Conservation (phyloP, 2,113 vertebrate species). For the Chionis minor region DNA sequence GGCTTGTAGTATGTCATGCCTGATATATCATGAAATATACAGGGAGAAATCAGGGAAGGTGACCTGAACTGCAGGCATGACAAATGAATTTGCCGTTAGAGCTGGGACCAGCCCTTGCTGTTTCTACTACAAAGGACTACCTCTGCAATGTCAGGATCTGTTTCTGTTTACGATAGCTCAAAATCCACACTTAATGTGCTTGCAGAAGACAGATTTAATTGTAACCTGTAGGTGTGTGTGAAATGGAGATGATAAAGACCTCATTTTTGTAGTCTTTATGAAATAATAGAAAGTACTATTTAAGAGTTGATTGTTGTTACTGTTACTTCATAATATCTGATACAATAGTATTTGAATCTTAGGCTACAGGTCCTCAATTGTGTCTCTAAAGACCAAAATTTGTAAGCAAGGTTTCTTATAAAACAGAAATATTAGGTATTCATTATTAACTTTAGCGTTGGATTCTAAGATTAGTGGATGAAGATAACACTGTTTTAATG, state of each 20-base stretch:
- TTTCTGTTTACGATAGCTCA: background rate
- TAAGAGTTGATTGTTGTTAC: background rate
- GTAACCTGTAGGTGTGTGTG: background rate
- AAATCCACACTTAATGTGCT: background rate
- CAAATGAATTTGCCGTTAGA: background rate
- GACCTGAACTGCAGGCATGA: background rate
- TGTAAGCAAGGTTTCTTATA: background rate
- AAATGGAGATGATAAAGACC: background rate
- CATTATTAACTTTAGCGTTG: background rate
- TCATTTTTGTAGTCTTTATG: background rate
- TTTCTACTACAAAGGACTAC: background rate
- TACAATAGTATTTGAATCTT: background rate
- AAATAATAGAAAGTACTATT: background rate
- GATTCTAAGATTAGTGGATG: background rate
- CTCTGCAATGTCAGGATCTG: background rate
- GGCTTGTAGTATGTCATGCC: background rate
- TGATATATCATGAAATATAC: background rate
- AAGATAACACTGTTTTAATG: background rate
- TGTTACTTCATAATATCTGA: background rate
- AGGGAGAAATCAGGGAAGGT: background rate
- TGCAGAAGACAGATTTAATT: background rate
- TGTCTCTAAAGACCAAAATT: background rate
- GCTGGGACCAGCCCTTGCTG: background rate
- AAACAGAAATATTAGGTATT: background rate
- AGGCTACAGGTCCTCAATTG: background rate